phyloP scores from a whole-genome alignment of 2,888 invertebrate species.

The Macaria liturata region DNA sequence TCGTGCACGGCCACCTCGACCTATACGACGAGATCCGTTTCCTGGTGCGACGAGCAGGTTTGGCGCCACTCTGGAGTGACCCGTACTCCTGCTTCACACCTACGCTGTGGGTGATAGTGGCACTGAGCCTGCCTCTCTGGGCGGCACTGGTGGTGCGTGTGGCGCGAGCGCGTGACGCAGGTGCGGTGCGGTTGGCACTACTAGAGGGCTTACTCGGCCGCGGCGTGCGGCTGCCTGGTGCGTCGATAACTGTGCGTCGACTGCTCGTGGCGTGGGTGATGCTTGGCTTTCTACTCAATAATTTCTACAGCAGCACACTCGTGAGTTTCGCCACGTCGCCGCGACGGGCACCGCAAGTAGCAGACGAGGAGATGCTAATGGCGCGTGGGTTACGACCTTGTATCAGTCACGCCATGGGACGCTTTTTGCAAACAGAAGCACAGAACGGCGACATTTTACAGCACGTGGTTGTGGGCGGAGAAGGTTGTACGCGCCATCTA shows the following conservation, averaged over 20 bases:
- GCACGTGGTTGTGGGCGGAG: neutral
- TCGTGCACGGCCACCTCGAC: neutral
- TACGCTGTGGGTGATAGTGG: neutral
- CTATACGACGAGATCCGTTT: neutral
- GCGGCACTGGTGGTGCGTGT: neutral
- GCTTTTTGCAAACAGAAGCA: neutral
- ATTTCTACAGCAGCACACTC: neutral
- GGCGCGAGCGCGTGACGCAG: neutral
- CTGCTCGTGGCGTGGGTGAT: neutral
- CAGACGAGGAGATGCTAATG: neutral
- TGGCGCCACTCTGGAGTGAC: neutral
- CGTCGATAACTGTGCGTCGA: neutral
- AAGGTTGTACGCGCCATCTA: neutral
- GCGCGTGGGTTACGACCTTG: neutral
- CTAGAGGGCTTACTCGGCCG: neutral
- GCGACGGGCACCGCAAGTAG: neutral
- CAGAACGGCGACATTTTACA: neutral
- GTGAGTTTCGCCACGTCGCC: neutral
- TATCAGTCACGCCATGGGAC: neutral
- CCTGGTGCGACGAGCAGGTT: neutral
- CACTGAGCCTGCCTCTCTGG: neutral
- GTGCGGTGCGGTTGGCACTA: neutral
- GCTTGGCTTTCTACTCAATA: neutral
- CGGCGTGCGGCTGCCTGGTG: neutral
- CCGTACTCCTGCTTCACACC: neutral